Conservation (phyloP, 2,797 vertebrate genomes). For the Steatocranus sp. region DNA sequence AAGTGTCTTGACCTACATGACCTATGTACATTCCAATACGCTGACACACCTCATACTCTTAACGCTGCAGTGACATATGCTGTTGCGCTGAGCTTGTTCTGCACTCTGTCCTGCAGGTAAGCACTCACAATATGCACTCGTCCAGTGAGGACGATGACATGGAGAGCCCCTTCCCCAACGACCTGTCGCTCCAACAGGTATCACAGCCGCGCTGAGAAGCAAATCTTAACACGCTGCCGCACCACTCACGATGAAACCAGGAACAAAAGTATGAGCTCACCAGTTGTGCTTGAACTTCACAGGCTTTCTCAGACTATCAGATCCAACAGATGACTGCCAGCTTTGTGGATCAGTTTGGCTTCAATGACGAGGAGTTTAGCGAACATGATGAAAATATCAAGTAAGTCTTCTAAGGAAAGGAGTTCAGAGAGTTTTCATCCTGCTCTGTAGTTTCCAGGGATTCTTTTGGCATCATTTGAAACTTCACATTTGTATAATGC, state of each 20-base stretch:
- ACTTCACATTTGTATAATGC: not conserved
- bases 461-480: not conserved
- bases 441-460: not conserved
- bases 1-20: not conserved
- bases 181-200: conserved; percentile 95
- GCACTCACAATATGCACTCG: conserved; percentile 93
- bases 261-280: not conserved
- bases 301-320: conserved; percentile 98
- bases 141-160: conserved; percentile 97
- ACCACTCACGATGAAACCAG: not conserved
- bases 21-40: not conserved
- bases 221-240: not conserved
- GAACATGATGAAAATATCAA: conserved; percentile 96
- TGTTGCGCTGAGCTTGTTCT: not conserved
- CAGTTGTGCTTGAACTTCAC: not conserved
- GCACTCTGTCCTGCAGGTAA: conserved; percentile 78
- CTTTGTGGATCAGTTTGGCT: conserved; percentile 97
- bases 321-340: conserved; percentile 98
- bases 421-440: not conserved
- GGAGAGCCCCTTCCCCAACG: conserved; percentile 90
- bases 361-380: conserved; percentile 95
- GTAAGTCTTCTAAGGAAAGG: conserved; percentile 61
- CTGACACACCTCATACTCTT: not conserved
- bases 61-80: not conserved
- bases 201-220: not conserved